Evolutionary conservation across 1,140 invertebrate genomes (phyloP).

Genomic region (Brachionus angularis): DNA sequence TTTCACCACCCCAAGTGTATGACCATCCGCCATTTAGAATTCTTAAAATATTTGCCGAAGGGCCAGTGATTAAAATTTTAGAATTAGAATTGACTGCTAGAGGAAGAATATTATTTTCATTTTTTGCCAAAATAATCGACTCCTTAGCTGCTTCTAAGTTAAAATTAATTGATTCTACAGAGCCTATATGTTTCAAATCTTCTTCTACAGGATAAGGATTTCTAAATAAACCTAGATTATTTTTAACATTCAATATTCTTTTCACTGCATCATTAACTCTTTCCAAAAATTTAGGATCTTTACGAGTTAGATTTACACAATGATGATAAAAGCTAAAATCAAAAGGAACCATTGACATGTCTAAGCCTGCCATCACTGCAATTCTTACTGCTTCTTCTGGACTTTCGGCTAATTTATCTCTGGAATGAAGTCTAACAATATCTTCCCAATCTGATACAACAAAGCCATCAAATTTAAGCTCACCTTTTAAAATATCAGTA

Average conservation of each 20-base stretch:
- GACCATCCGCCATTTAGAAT: conserved; percentile 15
- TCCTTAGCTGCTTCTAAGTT: background rate
- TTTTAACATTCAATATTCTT: background rate
- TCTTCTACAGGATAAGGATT: background rate
- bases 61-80: background rate
- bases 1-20: background rate
- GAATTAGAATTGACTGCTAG: background rate
- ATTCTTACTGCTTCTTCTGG: conserved; percentile 5
- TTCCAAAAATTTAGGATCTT: background rate
- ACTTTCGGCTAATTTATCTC: background rate
- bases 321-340: conserved; percentile 8
- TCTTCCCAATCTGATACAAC: conserved; percentile 10
- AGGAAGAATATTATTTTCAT: background rate
- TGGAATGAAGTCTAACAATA: background rate
- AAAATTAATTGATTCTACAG: background rate
- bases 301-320: background rate
- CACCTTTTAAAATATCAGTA: background rate
- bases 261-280: background rate
- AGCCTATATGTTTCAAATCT: background rate
- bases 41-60: background rate
- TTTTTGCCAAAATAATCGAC: background rate
- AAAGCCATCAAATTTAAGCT: background rate
- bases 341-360: conserved; percentile 7
- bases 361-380: conserved; percentile 3
- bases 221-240: background rate